Conservation (phyloP, 2,888 invertebrate genomes). For the Macrosiphum euphorbiae region DNA sequence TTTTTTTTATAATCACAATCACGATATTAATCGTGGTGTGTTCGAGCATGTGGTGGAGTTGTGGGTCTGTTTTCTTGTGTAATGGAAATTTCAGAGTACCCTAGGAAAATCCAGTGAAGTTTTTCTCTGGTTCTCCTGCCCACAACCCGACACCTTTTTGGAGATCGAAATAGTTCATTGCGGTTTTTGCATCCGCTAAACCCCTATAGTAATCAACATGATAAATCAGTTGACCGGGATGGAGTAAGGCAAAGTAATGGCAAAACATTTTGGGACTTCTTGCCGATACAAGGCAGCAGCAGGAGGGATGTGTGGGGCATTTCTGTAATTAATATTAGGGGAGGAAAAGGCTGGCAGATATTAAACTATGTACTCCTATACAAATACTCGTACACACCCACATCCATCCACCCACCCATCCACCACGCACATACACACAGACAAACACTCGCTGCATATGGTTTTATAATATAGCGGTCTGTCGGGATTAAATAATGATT, state of each 20-base stretch:
- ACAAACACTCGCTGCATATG: neutral
- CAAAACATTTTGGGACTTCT: slow-evolving; percentile 61
- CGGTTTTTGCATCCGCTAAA: slow-evolving; percentile 57
- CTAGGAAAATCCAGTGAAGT: slow-evolving; percentile 51
- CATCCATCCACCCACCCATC: neutral
- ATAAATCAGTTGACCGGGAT: slow-evolving; percentile 57
- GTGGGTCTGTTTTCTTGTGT: slow-evolving; percentile 31
- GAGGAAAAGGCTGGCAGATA: slow-evolving; percentile 57
- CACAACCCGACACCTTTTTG: slow-evolving; percentile 47
- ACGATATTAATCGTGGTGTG: slow-evolving; percentile 20
- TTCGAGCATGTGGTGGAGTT: neutral
- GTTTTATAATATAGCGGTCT: slow-evolving; percentile 52
- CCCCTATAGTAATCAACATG: slow-evolving; percentile 56
- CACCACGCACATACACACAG: neutral
- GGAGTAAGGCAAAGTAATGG: slow-evolving; percentile 44
- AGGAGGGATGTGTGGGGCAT: slow-evolving; percentile 10
- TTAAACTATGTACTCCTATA: slow-evolving; percentile 52
- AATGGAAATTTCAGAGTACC: slow-evolving; percentile 45
- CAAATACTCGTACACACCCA: slow-evolving; percentile 1
- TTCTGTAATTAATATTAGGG: slow-evolving; percentile 62
- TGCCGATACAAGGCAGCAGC: slow-evolving; percentile 22
- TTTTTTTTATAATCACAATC: neutral
- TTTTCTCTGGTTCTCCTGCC: slow-evolving; percentile 24
- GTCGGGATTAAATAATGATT: slow-evolving; percentile 60
- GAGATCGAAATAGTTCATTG: slow-evolving; percentile 59